Evolutionary conservation across 2,888 invertebrate genomes (phyloP), one percentile per base, ranked within the genome.

Genomic region (Tenthredo distinguenda): DNA sequence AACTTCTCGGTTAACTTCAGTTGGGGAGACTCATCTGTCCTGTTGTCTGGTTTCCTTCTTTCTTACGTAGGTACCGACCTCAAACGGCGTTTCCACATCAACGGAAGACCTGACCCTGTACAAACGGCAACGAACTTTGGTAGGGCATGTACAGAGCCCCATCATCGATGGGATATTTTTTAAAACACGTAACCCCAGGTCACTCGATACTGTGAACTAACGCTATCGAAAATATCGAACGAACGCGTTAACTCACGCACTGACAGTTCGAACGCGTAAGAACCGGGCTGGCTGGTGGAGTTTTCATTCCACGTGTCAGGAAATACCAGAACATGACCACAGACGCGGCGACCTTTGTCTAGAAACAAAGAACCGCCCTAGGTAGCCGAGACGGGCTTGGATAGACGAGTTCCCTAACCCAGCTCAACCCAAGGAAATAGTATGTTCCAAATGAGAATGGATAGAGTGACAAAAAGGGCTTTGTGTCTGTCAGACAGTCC

Each of bases 341-440:
- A 83, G 83, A 83, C 83, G 83, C 83, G 83, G 83, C 83, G 83
- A 83, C 71, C 83, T 83, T 83, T 83, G 68, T 83, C 83, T 68
- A 83, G 71, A 83, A 43, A 83, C 65, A 68, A 71, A 71, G 83
- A 21, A 83, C 68, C 47, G 71, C 65, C 68, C 68, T 83, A 31
- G 68, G 71, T 43, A 55, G 82, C 68, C 43, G 47, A 68, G 82
- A 68, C 47, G 31, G 68, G 26, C 47, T 68, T 47, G 40, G 62
- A 40, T 40, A 71, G 83, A 68, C 68, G 47, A 18, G 65, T 68
- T 68, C 82, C 68, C 68, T 68, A 68, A 65, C 83, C 83, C 68
- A 83, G 47, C 68, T 71, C 82, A 76, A 43, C 47, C 43, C 77
- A 83, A 68, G 83, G 26, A 83, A 71, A 83, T 43, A 83, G 83